A percentile compares a stretch with the other conserved stretches of the same genome.
Conservation (phyloP, 2,888 invertebrate genomes). For the Lithophane ornitopus region DNA sequence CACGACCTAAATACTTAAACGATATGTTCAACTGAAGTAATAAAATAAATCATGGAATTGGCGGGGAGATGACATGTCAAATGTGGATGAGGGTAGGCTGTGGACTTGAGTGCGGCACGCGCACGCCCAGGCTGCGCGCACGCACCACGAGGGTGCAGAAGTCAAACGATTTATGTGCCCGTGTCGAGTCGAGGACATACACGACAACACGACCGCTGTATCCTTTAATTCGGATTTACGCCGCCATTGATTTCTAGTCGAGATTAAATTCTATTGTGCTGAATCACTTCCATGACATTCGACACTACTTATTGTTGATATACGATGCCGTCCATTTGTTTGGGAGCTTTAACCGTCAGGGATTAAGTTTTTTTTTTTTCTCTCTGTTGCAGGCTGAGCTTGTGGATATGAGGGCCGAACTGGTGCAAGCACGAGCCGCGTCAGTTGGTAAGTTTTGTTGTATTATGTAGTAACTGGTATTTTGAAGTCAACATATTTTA, state of each 20-base stretch:
- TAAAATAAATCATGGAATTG: slow-evolving; percentile 71
- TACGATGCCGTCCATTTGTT: slow-evolving; percentile 75
- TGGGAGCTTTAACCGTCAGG: slow-evolving; percentile 64
- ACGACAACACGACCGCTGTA: slow-evolving; percentile 68
- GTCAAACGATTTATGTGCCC: slow-evolving; percentile 84
- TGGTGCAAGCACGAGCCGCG: slow-evolving; percentile 92
- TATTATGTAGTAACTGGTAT: neutral
- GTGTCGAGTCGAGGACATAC: slow-evolving; percentile 66
- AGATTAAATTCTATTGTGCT: slow-evolving; percentile 84
- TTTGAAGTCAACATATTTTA: neutral
- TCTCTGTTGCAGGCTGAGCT: slow-evolving; percentile 93
- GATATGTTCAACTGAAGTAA: slow-evolving; percentile 52
- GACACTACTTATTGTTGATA: slow-evolving; percentile 80
- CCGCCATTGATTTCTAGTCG: slow-evolving; percentile 76
- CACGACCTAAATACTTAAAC: slow-evolving; percentile 56
- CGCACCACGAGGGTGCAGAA: slow-evolving; percentile 73
- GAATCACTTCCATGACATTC: slow-evolving; percentile 78
- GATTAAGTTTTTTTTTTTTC: slow-evolving; percentile 69
- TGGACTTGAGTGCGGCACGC: slow-evolving; percentile 55
- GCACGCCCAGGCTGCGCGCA: slow-evolving; percentile 51
- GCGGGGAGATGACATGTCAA: slow-evolving; percentile 68
- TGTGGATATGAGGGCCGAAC: slow-evolving; percentile 93
- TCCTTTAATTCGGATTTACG: slow-evolving; percentile 84
- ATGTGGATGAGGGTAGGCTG: slow-evolving; percentile 71
- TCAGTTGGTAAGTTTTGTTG: slow-evolving; percentile 74